Percentiles rank a stretch among this genome's conserved stretches.
phyloP scores from a whole-genome alignment of 2,888 invertebrate genomes.

The Limenitis camilla region DNA sequence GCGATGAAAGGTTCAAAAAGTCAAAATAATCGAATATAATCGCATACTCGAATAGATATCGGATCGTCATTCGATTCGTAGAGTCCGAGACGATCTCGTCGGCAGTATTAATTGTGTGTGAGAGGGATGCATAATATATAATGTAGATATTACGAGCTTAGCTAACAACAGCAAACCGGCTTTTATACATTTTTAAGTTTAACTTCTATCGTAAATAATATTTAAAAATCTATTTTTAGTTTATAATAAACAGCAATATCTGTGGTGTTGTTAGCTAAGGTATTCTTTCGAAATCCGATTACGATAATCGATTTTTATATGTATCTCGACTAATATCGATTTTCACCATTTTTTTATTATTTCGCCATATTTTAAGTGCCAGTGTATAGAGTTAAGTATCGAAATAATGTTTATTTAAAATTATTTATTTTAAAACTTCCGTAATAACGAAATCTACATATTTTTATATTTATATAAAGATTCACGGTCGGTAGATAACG shows the following conservation, averaged over 20 bases:
- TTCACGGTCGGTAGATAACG: slow-evolving; percentile 23
- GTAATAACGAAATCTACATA: neutral
- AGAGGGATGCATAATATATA: slow-evolving; percentile 48
- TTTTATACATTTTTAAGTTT: neutral
- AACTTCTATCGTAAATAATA: neutral
- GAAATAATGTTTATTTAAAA: slow-evolving; percentile 29
- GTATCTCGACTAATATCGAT: slow-evolving; percentile 1
- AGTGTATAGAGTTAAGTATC: slow-evolving; percentile 38
- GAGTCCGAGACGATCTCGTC: slow-evolving; percentile 37
- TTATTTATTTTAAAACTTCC: slow-evolving; percentile 41
- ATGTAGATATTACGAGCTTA: slow-evolving; percentile 11
- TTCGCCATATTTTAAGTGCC: slow-evolving; percentile 39
- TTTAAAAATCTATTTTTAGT: neutral
- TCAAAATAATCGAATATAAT: slow-evolving; percentile 5
- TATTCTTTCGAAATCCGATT: neutral
- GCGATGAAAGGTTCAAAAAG: too few species aligned
- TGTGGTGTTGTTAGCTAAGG: slow-evolving; percentile 1
- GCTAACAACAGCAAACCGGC: slow-evolving; percentile 3
- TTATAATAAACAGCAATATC: neutral
- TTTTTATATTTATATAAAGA: neutral
- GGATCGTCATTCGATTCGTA: slow-evolving; percentile 28
- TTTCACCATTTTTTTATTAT: slow-evolving; percentile 20
- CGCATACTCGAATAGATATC: slow-evolving; percentile 32
- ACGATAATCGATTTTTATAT: slow-evolving; percentile 15
- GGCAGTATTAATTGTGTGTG: slow-evolving; percentile 66